Conservation (phyloP, 2,797 vertebrate species). For the Chelidonichthys spinosus region DNA sequence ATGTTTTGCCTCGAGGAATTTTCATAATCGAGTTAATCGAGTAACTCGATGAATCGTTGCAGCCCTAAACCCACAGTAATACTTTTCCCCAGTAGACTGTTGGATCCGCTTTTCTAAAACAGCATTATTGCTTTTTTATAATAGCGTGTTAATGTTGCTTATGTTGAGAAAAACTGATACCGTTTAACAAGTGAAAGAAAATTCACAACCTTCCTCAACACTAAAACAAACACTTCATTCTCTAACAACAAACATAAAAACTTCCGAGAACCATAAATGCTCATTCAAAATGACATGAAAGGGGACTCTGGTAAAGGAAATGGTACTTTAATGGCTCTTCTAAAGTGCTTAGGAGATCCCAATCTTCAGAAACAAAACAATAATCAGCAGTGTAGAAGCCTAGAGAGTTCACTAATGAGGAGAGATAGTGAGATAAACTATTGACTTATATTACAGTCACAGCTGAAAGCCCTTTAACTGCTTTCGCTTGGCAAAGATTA, state of each 20-base stretch:
- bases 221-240: conserved; percentile 55
- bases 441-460: conserved; percentile 63
- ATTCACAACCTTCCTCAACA: conserved; percentile 20
- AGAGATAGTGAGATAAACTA: conserved; percentile 65
- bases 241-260: conserved; percentile 43
- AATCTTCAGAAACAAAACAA: conserved; percentile 73
- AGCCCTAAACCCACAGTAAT: neutral
- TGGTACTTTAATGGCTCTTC: conserved; percentile 70
- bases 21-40: no score
- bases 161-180: conserved; percentile 1
- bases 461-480: conserved; percentile 71
- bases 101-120: conserved; percentile 4
- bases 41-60: no score
- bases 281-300: conserved; percentile 41
- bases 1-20: no score
- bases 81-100: neutral
- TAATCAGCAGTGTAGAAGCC: conserved; percentile 61
- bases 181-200: conserved; percentile 24
- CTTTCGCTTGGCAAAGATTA: conserved; percentile 55
- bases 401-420: conserved; percentile 77
- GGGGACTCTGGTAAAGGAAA: conserved; percentile 69
- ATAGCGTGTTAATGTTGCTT: conserved; percentile 7
- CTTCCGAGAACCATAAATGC: conserved; percentile 32
- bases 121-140: conserved; percentile 26
- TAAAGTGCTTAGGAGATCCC: conserved; percentile 70